Percentiles rank a stretch among this genome's conserved stretches.
These are phyloP conservation scores for Tinea semifulvella DNA, from an alignment of 2,888 invertebrate genomes.

Conservation along the genomic window DNA sequence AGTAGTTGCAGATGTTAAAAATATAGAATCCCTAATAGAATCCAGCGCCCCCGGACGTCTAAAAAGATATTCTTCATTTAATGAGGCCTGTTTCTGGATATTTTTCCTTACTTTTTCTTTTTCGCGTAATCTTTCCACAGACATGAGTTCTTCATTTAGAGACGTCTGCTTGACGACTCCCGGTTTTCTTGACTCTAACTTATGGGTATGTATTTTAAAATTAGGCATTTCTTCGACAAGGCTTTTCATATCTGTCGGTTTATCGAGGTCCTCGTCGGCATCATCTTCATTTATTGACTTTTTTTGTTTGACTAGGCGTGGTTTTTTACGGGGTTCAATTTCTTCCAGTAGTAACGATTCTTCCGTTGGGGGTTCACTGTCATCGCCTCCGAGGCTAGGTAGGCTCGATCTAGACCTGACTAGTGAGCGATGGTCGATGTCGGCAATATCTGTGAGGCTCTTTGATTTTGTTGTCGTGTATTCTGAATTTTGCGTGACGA, in stretches of 20 bases:
- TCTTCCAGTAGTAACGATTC: conserved; percentile 36
- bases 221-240: conserved; percentile 72
- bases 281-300: conserved; percentile 83
- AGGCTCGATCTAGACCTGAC: conserved; percentile 80
- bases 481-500: conserved; percentile 58
- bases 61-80: conserved; percentile 87
- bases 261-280: conserved; percentile 70
- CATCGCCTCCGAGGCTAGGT: conserved; percentile 69
- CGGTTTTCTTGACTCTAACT: conserved; percentile 57
- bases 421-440: conserved; percentile 74
- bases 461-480: conserved; percentile 75
- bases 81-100: conserved; percentile 88
- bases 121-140: conserved; percentile 82
- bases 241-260: conserved; percentile 75
- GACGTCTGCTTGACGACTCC: conserved; percentile 84
- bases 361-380: conserved; percentile 33
- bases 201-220: conserved; percentile 64
- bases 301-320: conserved; percentile 86
- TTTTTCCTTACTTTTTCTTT: conserved; percentile 84
- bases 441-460: conserved; percentile 84
- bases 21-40: conserved; percentile 76
- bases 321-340: conserved; percentile 69
- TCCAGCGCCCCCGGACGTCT: conserved; percentile 72
- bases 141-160: conserved; percentile 89
- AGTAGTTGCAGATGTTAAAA: conserved; percentile 74